Evolutionary conservation across 2,888 invertebrate species (phyloP), one percentile per base, ranked within the genome.

Genomic region (Geophilus truncorum): DNA sequence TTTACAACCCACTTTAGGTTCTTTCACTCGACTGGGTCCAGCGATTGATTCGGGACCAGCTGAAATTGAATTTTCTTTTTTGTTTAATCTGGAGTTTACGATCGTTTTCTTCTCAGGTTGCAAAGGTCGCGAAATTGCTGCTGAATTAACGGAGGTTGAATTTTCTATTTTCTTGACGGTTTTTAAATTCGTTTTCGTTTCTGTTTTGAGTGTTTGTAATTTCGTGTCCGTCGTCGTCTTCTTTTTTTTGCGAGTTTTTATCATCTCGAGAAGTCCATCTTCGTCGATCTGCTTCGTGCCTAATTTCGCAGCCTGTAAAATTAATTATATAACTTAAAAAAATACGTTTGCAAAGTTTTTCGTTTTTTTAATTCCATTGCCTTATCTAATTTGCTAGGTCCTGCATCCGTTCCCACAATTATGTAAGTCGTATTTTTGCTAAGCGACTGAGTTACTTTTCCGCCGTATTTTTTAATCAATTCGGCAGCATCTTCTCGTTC

Each of bases 401-500:
- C 97, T 0, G 95, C 90, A 79, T 96, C 94, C 79, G 94, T 92
- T 0, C 97, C 97, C 1, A 92, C 91, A 25, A 97, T 89, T 1
- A 97, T 86, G 86, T 94, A 96, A 84, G 91, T 92, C 7, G 94
- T 93, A 88, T 93, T 93, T 85, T 91, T 92, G 81, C 95, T 94
- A 23, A 97, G 90, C 70, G 90, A 88, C 57, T 89, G 90, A 82
- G 93, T 92, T 1, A 93, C 90, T 85, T 91, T 90, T 0, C 96
- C 97, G 0, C 96, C 95, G 86, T 93, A 93, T 83, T 92, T 91
- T 81, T 91, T 91, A 15, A 97, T 91, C 6, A 95, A 88, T 0
- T 90, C 90, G 40, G 90, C 90, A 4, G 93, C 91, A 84, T 95
- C 95, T 5, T 95, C 94, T 15, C 93, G 90, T 84, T 95, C 95